Base-by-base conservation (phyloP, 1,140 invertebrate genomes). In the Cotesia typhae region DNA sequence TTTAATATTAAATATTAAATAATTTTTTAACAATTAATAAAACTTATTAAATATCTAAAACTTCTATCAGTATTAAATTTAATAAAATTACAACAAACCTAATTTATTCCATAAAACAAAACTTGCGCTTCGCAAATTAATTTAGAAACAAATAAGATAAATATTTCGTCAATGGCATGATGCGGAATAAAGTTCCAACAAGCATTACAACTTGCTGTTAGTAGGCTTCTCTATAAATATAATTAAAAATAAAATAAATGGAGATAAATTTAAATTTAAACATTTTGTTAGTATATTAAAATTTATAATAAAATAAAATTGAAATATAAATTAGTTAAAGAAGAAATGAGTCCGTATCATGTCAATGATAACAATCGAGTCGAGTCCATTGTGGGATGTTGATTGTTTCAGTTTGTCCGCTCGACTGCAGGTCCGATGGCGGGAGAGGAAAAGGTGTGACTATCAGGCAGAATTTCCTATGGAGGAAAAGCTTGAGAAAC, bases 391-490 rank as follows among this genome's bases (percentile, higher is more conserved):
- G 75, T 84, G 78, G 81, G 78, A 79, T 83, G 75, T 84, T 85
- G 82, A 84, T 82, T 86, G 85, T 87, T 86, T 83, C 88, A 89
- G 89, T 90, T 89, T 85, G 87, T 89, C 79, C 86, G 89, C 75
- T 89, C 85, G 77, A 85, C 84, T 77, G 85, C 86, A 83, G 88
- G 87, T 83, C 83, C 88, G 83, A 83, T 86, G 78, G 85, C 84
- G 70, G 86, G 86, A 78, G 89, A 90, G 82, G 88, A 90, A 81
- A 88, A 89, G 83, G 89, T 90, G 84, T 88, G 89, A 89, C 88
- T 89, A 83, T 83, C 87, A 86, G 82, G 80, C 78, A 79, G 84
- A 85, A 76, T 80, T 78, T 78, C 75, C 76, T 66, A 64, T 61
- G 38, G 75, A 78, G 47, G 63, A 73, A 67, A 74, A 71, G 61